These are phyloP conservation scores for Agapostemon virescens DNA, from an alignment of 2,888 invertebrate genomes.

Conservation along the genomic window DNA sequence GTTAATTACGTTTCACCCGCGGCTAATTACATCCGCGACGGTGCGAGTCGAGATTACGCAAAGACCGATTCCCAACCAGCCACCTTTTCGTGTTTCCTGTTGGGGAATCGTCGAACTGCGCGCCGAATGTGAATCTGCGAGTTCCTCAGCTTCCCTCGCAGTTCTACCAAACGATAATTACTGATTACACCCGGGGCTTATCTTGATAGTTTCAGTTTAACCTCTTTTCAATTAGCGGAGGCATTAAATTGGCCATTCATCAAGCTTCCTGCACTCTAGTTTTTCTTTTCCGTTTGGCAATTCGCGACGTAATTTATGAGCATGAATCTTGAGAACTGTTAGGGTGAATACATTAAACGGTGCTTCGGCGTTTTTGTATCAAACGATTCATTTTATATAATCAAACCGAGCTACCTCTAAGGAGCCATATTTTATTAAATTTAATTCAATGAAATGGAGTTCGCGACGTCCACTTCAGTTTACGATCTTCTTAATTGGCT, in stretches of 20 bases:
- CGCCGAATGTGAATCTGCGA: neutral
- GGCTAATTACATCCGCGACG: slow-evolving; percentile 58
- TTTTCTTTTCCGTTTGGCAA: neutral
- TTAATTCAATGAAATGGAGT: no score
- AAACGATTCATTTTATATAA: no score
- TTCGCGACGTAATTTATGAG: neutral
- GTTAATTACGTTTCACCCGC: slow-evolving; percentile 52
- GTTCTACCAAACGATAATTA: neutral
- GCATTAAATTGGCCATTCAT: slow-evolving; percentile 1
- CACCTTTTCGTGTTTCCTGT: slow-evolving; percentile 7
- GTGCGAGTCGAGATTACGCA: slow-evolving; percentile 52
- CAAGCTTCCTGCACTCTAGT: neutral
- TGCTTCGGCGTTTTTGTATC: no score
- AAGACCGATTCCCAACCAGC: slow-evolving; percentile 34
- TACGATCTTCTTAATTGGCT: no score
- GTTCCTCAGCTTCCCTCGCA: neutral
- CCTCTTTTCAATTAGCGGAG: slow-evolving; percentile 22
- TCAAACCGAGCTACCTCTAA: no score
- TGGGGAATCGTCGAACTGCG: neutral
- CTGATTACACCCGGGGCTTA: neutral
- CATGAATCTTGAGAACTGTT: neutral
- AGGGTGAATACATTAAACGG: neutral
- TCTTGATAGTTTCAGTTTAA: slow-evolving; percentile 7
- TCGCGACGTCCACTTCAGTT: no score
- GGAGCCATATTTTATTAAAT: no score